Evolutionary conservation across 2,888 invertebrate genomes (phyloP), one percentile per base, ranked within the genome.

Genomic region (Hirtodrosophila cameraria): DNA sequence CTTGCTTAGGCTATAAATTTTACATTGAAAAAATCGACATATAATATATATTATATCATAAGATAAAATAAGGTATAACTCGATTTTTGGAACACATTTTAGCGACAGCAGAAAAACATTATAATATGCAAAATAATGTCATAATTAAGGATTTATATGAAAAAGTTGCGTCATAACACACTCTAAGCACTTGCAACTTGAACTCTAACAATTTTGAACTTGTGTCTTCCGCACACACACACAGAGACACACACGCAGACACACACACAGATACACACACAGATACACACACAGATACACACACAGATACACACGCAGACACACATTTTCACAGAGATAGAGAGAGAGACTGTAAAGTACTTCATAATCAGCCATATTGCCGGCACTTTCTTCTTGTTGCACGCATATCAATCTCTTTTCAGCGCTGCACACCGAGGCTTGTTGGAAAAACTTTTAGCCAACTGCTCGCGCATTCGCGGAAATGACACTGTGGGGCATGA

Each of bases 401-500:
- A 62, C 54, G 67, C 65, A 62, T 70, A 74, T 53, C 59, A 74
- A 79, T 75, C 74, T 72, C 76, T 66, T 43, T 61, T 58, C 61
- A 52, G 43, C 46, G 60, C 15, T 55, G 55, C 43, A 60, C 45
- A 66, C 57, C 57, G 54, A 74, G 76, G 52, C 66, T 59, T 61
- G 30, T 36, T 52, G 53, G 49, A 61, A 65, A 62, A 68, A 71
- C 43, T 62, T 80, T 69, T 50, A 74, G 70, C 68, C 48, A 73
- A 73, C 62, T 72, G 45, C 62, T 61, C 78, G 79, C 83, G 80
- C 74, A 75, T 74, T 73, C 78, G 83, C 75, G 86, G 86, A 86
- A 89, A 89, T 88, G 89, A 83, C 88, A 88, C 88, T 89, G 84
- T 82, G 70, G 88, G 88, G 86, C 88, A 86, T 88, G 89, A 89